A percentile compares a stretch with the other conserved stretches of the same genome.
phyloP scores from a whole-genome alignment of 2,888 invertebrate species.

The Deilephila elpenor region DNA sequence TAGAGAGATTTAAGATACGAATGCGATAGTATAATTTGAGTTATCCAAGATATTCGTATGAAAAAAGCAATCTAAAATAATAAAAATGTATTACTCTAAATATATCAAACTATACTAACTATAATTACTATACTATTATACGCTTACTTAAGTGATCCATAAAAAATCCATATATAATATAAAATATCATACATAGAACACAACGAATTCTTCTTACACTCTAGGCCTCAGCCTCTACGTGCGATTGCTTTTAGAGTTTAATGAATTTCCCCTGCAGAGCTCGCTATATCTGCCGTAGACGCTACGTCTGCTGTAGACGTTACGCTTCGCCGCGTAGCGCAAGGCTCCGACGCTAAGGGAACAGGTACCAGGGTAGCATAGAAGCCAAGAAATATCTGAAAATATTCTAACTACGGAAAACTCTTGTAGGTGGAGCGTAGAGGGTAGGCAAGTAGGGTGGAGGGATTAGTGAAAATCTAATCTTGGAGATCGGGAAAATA shows the following conservation, averaged over 20 bases:
- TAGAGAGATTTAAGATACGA: no score
- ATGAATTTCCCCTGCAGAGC: neutral
- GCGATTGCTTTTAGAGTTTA: neutral
- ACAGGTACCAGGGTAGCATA: slow-evolving; percentile 61
- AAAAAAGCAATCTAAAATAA: no score
- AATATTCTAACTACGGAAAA: slow-evolving; percentile 31
- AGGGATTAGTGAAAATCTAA: slow-evolving; percentile 72
- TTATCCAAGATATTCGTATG: no score
- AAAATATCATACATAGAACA: no score
- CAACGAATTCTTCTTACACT: no score
- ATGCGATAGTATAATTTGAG: no score
- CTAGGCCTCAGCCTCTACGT: no score
- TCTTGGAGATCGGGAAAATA: slow-evolving; percentile 64
- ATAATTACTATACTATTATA: no score
- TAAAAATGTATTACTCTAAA: no score
- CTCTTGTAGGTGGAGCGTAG: slow-evolving; percentile 41
- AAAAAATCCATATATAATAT: no score
- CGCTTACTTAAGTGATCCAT: no score
- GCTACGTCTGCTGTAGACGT: neutral
- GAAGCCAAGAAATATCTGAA: slow-evolving; percentile 35
- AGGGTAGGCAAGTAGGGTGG: slow-evolving; percentile 38
- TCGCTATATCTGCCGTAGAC: neutral
- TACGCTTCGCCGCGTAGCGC: slow-evolving; percentile 39
- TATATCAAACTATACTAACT: no score
- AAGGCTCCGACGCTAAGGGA: slow-evolving; percentile 52